Conservation (phyloP, 2,797 vertebrate species). For the Martes flavigula region DNA sequence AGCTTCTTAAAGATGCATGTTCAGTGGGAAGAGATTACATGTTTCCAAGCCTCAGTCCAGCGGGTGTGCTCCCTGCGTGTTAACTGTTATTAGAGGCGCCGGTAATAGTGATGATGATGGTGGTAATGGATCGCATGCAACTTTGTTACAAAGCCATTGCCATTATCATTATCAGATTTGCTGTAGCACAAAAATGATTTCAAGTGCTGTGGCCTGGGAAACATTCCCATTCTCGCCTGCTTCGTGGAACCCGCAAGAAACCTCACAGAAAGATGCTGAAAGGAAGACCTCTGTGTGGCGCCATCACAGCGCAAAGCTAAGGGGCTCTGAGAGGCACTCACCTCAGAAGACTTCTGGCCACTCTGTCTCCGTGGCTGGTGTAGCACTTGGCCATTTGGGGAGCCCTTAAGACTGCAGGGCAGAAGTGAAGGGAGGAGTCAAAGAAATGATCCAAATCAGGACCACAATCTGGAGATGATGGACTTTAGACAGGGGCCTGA, state of each 20-base stretch:
- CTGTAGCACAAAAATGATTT: constrained; percentile 24
- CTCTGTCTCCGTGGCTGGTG: neutral
- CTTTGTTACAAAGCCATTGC: constrained; percentile 24
- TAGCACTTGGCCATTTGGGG: neutral
- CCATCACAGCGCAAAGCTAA: neutral
- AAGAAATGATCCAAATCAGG: neutral
- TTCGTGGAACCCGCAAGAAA: constrained; percentile 10
- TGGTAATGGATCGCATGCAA: neutral
- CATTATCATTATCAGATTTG: neutral
- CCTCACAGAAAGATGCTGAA: neutral
- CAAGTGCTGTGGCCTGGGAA: neutral
- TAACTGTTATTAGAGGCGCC: neutral
- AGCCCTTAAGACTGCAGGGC: neutral
- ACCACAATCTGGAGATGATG: neutral
- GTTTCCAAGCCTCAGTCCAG: neutral
- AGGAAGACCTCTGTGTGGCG: neutral
- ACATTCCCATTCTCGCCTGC: neutral
- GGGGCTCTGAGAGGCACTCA: neutral
- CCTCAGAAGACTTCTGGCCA: neutral
- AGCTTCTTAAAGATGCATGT: constrained; percentile 49
- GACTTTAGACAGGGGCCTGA: neutral
- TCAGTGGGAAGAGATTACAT: neutral
- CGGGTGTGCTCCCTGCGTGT: neutral
- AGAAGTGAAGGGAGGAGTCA: neutral
- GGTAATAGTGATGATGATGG: neutral